Base-by-base conservation (phyloP, 2,797 vertebrate genomes). In the Paratrypauchen microcephalus region DNA sequence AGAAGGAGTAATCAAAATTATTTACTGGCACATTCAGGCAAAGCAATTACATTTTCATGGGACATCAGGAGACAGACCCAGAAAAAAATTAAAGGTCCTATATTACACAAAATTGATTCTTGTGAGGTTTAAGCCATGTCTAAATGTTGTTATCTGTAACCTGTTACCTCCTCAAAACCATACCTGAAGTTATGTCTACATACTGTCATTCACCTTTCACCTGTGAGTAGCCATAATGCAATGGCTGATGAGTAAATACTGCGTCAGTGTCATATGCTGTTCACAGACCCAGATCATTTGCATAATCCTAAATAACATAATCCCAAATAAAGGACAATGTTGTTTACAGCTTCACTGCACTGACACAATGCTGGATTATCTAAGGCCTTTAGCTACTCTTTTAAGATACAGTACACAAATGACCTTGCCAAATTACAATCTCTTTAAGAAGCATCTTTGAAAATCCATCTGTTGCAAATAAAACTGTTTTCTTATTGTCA, bases 361-460 rank as follows among this genome's bases (percentile, higher is more conserved):
- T 16, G 54, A 68, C 72, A 73, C 68, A 83, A 75, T 52, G 62
- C 32, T 15, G 32, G 60, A 83, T 80, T 77, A 79, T 74, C 60
- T 78, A 76, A 70, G 36, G 73, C 74, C 70, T 75, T 18, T 4
- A 45, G 79, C 67, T 75, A 54, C 62, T 74, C 69, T 76, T 67
- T 36, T 18, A 55, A 76, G 69, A 68, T 47, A 21, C 65, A 76
- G 60, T 47, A 21, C 65, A 76, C 60, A 64, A 71, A 47, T 74
- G 77, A 80, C 79, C 72, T 75, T 72, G 71, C 56, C 65, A 77
- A 78, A 78, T 75, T 65, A 63, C 65, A 74, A 74, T 66, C 68
- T 65, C 50, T 55, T 60, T 59, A 57, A 48, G 81, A 66, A 72
- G 70, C 61, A 64, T 73, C 47, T 57, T 26, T 52, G 47, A 66